Percentiles rank a stretch among this genome's conserved stretches.
Evolutionary conservation across 2,888 invertebrate genomes (phyloP).

Genomic region (Hirtodrosophila alboralis): DNA sequence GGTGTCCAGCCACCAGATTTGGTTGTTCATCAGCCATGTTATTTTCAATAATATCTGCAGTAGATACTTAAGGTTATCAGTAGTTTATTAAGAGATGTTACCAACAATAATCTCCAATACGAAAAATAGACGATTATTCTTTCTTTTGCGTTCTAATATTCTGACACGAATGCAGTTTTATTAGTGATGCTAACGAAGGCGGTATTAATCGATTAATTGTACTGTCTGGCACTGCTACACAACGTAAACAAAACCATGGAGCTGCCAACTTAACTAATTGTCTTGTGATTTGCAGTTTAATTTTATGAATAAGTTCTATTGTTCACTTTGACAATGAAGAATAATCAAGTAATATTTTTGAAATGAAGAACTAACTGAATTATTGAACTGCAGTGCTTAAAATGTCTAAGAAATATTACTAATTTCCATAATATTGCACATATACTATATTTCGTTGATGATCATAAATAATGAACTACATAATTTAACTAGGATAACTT

Average conservation of each 20-base stretch:
- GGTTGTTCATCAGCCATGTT: conserved; percentile 87
- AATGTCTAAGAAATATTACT: too few relatives aligned
- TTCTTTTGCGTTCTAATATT: conserved; percentile 42
- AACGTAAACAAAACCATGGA: conserved; percentile 42
- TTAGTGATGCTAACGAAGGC: conserved; percentile 28
- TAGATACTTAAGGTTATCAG: neutral
- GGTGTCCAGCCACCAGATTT: conserved; percentile 93
- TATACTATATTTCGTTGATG: too few relatives aligned
- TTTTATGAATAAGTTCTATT: too few relatives aligned
- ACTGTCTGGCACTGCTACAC: conserved; percentile 19
- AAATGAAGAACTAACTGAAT: too few relatives aligned
- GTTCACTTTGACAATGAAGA: too few relatives aligned
- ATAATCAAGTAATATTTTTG: too few relatives aligned
- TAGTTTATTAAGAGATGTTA: neutral
- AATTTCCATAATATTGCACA: too few relatives aligned
- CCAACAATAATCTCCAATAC: conserved; percentile 21
- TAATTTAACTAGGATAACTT: too few relatives aligned
- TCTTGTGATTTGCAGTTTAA: too few relatives aligned
- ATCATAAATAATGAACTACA: too few relatives aligned
- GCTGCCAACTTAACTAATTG: too few relatives aligned
- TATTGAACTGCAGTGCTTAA: too few relatives aligned
- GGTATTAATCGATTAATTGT: neutral
- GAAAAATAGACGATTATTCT: conserved; percentile 7
- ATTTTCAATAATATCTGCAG: conserved; percentile 36
- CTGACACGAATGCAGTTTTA: conserved; percentile 79